Evolutionary conservation across 2,888 invertebrate species (phyloP), one percentile per base, ranked within the genome.

Genomic region (Nephrocerus scutellatus): DNA sequence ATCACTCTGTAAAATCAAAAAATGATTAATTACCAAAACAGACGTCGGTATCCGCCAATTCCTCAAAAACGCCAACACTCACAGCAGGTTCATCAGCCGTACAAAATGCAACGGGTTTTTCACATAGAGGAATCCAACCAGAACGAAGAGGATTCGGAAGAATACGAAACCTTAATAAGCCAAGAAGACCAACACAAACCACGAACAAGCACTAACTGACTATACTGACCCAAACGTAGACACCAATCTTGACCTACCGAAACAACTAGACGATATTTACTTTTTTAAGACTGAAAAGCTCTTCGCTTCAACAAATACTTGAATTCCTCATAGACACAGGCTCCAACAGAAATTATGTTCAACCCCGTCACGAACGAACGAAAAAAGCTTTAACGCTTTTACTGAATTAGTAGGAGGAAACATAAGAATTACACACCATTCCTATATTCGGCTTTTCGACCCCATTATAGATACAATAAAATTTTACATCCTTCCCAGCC

Each of bases 251-350:
- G n/a, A n/a, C n/a, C n/a, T n/a, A 36, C 29, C 32, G 10, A n/a
- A 36, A 24, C 23, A 39, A 34, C 7, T 34, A 30, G 22, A 39
- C 5, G 36, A 41, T 25, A 33, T 41, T 19, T 20, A 41, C 32
- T 41, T 41, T 37, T 41, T 37, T n/a, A n/a, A 37, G 33, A 32
- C n/a, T 36, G 14, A 41, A 41, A 8, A 5, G 20, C 34, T 38
- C 41, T 34, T 38, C 37, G 33, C 34, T 38, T 22, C 30, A 24
- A 5, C 33, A 37, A 13, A 22, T 22, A 12, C 21, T 34, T 25
- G 31, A 30, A 42, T 38, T 38, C 8, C 22, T 39, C 5, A 28
- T 36, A 10, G 34, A 38, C 16, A 38, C 42, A 21, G 33, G 29
- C 7, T 40, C 36, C 0, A 40, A 16, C 9, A 40, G 19, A 25